Evolutionary conservation across 1,140 invertebrate species (phyloP), one percentile per base, ranked within the genome.

Genomic region (Mylabris phalerata): DNA sequence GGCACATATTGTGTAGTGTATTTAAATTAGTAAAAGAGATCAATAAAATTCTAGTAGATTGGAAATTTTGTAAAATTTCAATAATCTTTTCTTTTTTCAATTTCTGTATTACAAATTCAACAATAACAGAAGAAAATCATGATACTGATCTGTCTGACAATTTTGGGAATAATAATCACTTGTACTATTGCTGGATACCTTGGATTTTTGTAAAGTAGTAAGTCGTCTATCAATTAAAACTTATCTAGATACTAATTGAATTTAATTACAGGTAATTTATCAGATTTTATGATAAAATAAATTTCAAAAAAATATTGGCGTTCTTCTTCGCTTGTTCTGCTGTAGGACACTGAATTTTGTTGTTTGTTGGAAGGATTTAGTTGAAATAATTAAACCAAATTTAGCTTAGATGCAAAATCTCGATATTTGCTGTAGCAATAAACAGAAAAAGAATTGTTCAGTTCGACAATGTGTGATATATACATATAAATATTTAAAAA

Each of bases 81-180:
- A 45, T 13, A 13, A 38, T 56, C n/a, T 48, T 39, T 11, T 24
- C 9, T 55, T 47, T 24, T 42, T 48, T 47, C 46, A 39, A 32
- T 43, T 43, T 39, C 55, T 48, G 13, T 57, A 39, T 42, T 11
- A 42, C 9, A 40, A 40, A 40, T 42, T n/a, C 11, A 42, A 74
- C 84, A 86, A 7, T 9, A 42, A 82, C 88, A 97, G 93, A 98
- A 98, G 92, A 96, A 97, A 85, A 97, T 97, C 75, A 95, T 96
- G 90, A 97, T 98, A 82, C 84, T 97, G 82, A 90, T 97, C 77
- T 96, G 94, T 81, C 82, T 98, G 77, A 84, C 91, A 69, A 85
- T 97, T 76, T 83, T 97, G 76, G 89, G 64, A 62, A 62, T 70
- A 59, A 67, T 69, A 60, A 58, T 69, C 57, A 62, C 69, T 49